Evolutionary conservation across 2,797 vertebrate genomes (phyloP), one percentile per base, ranked within the genome.

Genomic region (Malacoctenus gilli): DNA sequence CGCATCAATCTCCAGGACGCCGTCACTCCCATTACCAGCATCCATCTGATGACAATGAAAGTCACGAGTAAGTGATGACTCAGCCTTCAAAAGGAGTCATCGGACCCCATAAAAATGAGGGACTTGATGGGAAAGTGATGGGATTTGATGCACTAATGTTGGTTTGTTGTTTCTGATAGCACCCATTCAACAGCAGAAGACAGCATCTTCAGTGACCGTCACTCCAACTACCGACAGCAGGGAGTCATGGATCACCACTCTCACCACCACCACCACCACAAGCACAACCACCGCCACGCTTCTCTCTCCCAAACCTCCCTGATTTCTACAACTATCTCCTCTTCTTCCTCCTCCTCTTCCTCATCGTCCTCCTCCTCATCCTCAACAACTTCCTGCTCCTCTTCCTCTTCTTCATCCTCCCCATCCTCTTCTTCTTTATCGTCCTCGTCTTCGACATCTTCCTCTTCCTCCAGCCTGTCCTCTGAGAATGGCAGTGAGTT

Each of bases 401-500:
- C 79, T 1, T 68, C 72, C 0, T 42, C 66, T 0, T 60, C 57
- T 0, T 72, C 83, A 1, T 80, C 84, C 2, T 82, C 82, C 18
- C 75, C 61, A 5, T 82, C 77, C 1, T 78, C 86, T 1, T 83
- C 83, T 11, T 72, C 80, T 3, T 78, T 46, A 3, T 79, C 78
- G 10, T 84, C 75, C 6, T 80, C 87, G 34, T 82, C 75, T 9
- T 59, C 77, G 5, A 51, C 49, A 22, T 87, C 80, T 25, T 67
- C 80, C 34, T 87, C 85, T 7, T 81, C 86, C 28, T 87, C 80
- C 0, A 79, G 82, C 19, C 79, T 89, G 75, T 91, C 90, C 8
- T 91, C 89, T n/a, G 84, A 89, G 16, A 59, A 65, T 44, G 91
- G 89, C 66, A 77, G 83, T 5, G 80, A 79, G 14, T 40, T 47